Evolutionary conservation across 2,113 vertebrate genomes (phyloP).

Genomic region (Mugil cephalus): DNA sequence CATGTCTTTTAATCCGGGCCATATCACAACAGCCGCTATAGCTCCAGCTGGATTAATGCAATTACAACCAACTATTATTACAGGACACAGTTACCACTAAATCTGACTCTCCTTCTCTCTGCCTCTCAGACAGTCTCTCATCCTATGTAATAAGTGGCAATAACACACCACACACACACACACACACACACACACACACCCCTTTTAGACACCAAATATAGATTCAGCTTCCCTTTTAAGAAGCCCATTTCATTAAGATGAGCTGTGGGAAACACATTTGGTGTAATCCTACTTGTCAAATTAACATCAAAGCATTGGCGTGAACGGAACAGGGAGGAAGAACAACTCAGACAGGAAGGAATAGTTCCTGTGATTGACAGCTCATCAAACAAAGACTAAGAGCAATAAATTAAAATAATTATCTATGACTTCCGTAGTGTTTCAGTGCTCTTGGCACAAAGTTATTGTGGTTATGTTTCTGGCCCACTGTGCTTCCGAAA

Average conservation of each 20-base stretch:
- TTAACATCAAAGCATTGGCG: slow-evolving; percentile 76
- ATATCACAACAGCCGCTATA: slow-evolving; percentile 80
- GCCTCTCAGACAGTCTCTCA: slow-evolving; percentile 19
- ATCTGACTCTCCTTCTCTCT: slow-evolving; percentile 30
- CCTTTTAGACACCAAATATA: slow-evolving; percentile 60
- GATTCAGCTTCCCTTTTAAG: slow-evolving; percentile 44
- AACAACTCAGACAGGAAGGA: slow-evolving; percentile 31
- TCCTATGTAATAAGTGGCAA: slow-evolving; percentile 56
- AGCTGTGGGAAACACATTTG: slow-evolving; percentile 54
- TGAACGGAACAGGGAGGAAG: slow-evolving; percentile 42
- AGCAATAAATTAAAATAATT: slow-evolving; percentile 34
- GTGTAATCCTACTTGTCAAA: slow-evolving; percentile 76
- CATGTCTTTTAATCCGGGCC: slow-evolving; percentile 87
- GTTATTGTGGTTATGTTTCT: not conserved
- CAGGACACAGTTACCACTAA: slow-evolving; percentile 58
- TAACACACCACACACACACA: slow-evolving; percentile 36
- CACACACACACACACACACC: no score
- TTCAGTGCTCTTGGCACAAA: slow-evolving; percentile 36
- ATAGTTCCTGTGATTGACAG: slow-evolving; percentile 65
- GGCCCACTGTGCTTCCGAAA: slow-evolving; percentile 4
- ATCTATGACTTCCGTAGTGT: slow-evolving; percentile 26
- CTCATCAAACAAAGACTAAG: slow-evolving; percentile 45
- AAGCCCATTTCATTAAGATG: slow-evolving; percentile 55
- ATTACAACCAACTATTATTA: slow-evolving; percentile 73
- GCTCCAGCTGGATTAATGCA: slow-evolving; percentile 75